Percentiles rank a stretch among this genome's conserved stretches.
Conservation (phyloP, 2,888 invertebrate genomes). For the Darwinula stevensoni region DNA sequence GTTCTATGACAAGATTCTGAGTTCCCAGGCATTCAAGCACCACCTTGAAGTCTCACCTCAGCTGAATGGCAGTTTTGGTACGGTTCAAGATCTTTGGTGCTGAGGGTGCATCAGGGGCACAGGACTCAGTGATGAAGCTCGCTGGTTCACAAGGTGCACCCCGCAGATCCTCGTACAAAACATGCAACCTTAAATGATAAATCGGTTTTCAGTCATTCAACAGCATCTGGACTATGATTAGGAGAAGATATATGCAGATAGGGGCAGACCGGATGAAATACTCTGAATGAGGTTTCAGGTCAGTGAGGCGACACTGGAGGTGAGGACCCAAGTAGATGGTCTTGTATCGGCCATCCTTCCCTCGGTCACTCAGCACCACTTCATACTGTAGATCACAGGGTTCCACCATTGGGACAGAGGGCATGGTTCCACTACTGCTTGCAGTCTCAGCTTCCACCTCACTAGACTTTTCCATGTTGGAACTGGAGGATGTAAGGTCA, state of each 20-base stretch:
- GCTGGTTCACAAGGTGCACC: slow-evolving; percentile 45
- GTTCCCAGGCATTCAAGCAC: no score
- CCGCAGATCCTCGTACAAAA: slow-evolving; percentile 37
- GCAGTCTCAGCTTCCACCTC: no score
- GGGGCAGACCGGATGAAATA: slow-evolving; percentile 35
- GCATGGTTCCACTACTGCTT: no score
- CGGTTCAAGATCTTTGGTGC: slow-evolving; percentile 37
- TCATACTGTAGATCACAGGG: slow-evolving; percentile 44
- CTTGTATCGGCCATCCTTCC: slow-evolving; percentile 51
- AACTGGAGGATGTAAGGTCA: slow-evolving; percentile 19
- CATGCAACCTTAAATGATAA: slow-evolving; percentile 30
- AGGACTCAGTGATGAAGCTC: slow-evolving; percentile 45
- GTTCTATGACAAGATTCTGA: slow-evolving; percentile 9
- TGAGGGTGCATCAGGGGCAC: slow-evolving; percentile 41
- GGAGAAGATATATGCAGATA: slow-evolving; percentile 3
- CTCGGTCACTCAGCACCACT: slow-evolving; percentile 42
- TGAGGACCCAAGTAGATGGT: slow-evolving; percentile 48
- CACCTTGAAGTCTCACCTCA: slow-evolving; percentile 8
- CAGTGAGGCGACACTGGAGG: slow-evolving; percentile 45
- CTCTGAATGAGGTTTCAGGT: slow-evolving; percentile 58
- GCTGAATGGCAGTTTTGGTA: slow-evolving; percentile 27
- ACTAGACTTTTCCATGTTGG: slow-evolving; percentile 20
- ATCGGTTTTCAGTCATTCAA: no score
- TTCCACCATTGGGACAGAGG: no score
- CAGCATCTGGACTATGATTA: not conserved